These are phyloP conservation scores for Saimiri boliviensis DNA, from an alignment of 2,113 vertebrate genomes.

Conservation along the genomic window DNA sequence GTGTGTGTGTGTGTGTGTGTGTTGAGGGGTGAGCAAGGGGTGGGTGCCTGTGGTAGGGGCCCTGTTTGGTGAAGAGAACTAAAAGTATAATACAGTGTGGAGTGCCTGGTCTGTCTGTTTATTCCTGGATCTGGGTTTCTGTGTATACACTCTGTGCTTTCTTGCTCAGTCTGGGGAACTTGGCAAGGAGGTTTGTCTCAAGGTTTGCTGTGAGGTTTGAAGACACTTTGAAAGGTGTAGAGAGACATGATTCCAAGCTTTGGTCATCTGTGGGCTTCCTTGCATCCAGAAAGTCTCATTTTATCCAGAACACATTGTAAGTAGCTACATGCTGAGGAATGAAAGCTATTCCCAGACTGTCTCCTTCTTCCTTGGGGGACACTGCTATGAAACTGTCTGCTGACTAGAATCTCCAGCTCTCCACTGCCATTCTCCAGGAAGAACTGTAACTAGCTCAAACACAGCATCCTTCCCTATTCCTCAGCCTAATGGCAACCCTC, in stretches of 20 bases:
- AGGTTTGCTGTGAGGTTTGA: neutral
- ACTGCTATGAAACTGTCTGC: neutral
- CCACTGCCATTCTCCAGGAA: neutral
- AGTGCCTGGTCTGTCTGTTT: neutral
- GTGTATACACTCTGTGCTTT: neutral
- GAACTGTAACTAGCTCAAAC: neutral
- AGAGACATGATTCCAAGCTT: neutral
- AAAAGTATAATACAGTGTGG: neutral
- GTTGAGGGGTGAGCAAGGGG: no score
- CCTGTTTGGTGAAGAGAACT: neutral
- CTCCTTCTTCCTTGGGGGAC: neutral
- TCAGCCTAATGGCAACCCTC: neutral
- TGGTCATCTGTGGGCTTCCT: neutral
- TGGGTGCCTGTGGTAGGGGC: neutral
- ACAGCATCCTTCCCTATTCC: neutral
- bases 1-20: neutral
- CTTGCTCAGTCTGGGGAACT: neutral
- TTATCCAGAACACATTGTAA: neutral
- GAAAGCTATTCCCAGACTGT: neutral
- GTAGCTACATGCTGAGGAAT: neutral
- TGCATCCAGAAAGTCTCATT: neutral
- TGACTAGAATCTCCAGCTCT: neutral
- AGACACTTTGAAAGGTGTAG: neutral
- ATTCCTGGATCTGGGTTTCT: neutral
- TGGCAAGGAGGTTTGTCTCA: neutral